phyloP scores from a whole-genome alignment of 2,797 vertebrate species.

The Eospalax fontanierii region DNA sequence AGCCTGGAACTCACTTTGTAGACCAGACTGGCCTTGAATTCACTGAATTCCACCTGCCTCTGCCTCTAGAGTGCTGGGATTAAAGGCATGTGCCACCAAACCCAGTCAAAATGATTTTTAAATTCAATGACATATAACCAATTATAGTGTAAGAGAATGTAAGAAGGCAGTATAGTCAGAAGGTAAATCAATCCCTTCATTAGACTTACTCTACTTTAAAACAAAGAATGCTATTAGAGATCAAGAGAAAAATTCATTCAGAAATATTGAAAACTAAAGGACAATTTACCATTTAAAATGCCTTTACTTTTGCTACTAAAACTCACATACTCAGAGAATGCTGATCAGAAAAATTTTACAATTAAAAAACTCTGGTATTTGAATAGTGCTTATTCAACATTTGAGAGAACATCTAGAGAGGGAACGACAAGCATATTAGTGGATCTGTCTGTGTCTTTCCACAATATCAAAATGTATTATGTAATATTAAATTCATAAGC shows the following conservation, averaged over 20 bases:
- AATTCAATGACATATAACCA: neutral
- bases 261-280: neutral
- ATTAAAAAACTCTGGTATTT: neutral
- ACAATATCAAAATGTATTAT: neutral
- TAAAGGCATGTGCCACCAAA: too few species aligned
- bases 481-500: neutral
- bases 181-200: neutral
- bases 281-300: neutral
- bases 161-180: neutral
- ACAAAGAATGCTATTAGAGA: neutral
- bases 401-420: neutral
- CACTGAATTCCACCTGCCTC: too few species aligned
- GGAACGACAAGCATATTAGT: neutral
- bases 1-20: too few species aligned
- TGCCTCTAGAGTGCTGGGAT: too few species aligned
- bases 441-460: neutral
- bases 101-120: neutral
- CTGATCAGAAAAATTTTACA: too few species aligned
- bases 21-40: too few species aligned
- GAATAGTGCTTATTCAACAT: neutral
- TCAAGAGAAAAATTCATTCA: neutral
- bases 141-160: neutral
- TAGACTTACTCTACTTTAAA: neutral
- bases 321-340: neutral
- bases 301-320: neutral